Evolutionary conservation across 2,797 vertebrate genomes (phyloP).

Genomic region (Spatula versicolor): DNA sequence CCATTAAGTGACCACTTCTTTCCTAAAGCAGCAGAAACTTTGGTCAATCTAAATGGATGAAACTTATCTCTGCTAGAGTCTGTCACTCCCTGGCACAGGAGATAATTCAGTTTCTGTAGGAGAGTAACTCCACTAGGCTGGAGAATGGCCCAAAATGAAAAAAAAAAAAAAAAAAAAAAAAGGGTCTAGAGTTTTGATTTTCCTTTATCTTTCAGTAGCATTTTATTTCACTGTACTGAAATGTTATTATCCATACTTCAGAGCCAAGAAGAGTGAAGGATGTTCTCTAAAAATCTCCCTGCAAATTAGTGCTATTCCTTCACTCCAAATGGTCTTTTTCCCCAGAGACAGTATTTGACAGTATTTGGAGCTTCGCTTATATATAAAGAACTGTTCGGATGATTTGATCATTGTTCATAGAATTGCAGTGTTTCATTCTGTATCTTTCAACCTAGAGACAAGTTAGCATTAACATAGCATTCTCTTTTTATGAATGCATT

Average conservation of each 20-base stretch:
- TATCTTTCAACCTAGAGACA: background rate
- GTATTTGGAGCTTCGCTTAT: background rate
- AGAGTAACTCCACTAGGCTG: background rate
- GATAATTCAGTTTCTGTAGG: background rate
- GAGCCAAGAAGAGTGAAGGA: background rate
- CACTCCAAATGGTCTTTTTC: background rate
- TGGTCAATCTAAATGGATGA: background rate
- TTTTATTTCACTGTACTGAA: background rate
- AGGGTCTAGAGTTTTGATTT: background rate
- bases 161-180: background rate
- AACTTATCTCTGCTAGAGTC: background rate
- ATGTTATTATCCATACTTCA: background rate
- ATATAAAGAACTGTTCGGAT: background rate
- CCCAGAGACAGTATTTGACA: background rate
- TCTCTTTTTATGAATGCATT: background rate
- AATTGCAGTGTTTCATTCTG: background rate
- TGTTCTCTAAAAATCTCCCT: background rate
- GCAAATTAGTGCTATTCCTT: background rate
- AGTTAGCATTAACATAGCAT: background rate
- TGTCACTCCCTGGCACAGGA: background rate
- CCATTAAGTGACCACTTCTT: background rate
- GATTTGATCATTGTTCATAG: background rate
- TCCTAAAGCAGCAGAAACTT: background rate
- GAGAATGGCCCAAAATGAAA: background rate
- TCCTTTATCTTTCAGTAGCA: background rate